Conservation (phyloP, 2,888 invertebrate species). For the Aphodius granarius region DNA sequence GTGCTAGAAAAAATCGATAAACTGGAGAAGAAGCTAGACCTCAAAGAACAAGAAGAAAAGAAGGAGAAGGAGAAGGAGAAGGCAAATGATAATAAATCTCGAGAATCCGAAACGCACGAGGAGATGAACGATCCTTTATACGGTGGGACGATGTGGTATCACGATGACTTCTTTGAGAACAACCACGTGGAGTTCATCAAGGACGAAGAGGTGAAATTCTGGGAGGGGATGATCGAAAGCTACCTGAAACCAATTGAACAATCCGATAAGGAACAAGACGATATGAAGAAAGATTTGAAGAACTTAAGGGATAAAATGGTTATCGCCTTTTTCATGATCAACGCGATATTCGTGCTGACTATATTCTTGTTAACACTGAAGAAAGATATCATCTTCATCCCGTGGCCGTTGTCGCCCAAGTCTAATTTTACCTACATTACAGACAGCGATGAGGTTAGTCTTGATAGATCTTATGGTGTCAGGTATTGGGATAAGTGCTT, state of each 20-base stretch:
- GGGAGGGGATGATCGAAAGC: slow-evolving; percentile 73
- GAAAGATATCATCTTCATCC: slow-evolving; percentile 67
- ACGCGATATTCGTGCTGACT: slow-evolving; percentile 75
- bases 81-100: slow-evolving; percentile 1
- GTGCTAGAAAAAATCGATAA: slow-evolving; percentile 41
- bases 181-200: slow-evolving; percentile 68
- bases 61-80: neutral
- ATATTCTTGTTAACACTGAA: slow-evolving; percentile 74
- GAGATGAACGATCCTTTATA: neutral
- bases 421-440: slow-evolving; percentile 48
- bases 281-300: slow-evolving; percentile 54
- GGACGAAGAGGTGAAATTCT: slow-evolving; percentile 71
- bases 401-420: slow-evolving; percentile 68
- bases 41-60: neutral
- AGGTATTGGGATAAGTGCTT: neutral
- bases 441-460: slow-evolving; percentile 3
- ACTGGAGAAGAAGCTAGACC: slow-evolving; percentile 17
- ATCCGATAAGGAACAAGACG: slow-evolving; percentile 57
- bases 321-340: slow-evolving; percentile 74
- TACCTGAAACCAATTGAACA: slow-evolving; percentile 75
- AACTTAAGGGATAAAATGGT: slow-evolving; percentile 68
- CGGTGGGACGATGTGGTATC: slow-evolving; percentile 62
- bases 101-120: neutral
- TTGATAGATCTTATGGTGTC: neutral
- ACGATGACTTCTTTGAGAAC: slow-evolving; percentile 65